Percentiles rank a stretch among this genome's conserved stretches.
phyloP scores from a whole-genome alignment of 2,113 vertebrate genomes.

The Melierax canorus region DNA sequence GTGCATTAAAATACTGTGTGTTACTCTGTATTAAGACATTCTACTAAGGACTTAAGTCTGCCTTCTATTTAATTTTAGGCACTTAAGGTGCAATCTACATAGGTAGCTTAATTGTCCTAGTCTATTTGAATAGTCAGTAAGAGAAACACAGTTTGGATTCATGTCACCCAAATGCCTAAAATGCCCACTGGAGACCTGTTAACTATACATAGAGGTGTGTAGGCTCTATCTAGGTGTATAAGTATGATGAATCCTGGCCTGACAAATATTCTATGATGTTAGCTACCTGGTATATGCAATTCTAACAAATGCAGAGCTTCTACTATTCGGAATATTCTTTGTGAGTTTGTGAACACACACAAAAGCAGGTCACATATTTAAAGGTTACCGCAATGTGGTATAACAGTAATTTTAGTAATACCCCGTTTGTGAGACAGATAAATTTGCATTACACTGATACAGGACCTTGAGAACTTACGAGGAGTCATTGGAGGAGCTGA shows the following conservation, averaged over 20 bases:
- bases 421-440: neutral
- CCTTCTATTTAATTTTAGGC: neutral
- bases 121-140: neutral
- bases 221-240: neutral
- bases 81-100: neutral
- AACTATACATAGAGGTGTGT: neutral
- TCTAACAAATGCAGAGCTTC: neutral
- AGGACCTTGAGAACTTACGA: neutral
- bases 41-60: neutral
- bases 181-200: neutral
- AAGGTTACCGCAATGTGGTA: neutral
- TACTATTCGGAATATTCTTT: neutral
- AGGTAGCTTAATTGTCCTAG: neutral
- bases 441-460: neutral
- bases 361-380: neutral
- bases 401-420: neutral
- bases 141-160: neutral
- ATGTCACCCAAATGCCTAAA: neutral
- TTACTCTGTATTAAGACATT: neutral
- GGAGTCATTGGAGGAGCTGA: neutral
- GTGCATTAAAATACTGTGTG: neutral
- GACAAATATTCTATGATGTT: neutral
- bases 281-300: neutral
- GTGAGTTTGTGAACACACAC: neutral
- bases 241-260: neutral